Conservation (phyloP, 92 coral and sea anemone genomes). For the Meandrina meandrites region DNA sequence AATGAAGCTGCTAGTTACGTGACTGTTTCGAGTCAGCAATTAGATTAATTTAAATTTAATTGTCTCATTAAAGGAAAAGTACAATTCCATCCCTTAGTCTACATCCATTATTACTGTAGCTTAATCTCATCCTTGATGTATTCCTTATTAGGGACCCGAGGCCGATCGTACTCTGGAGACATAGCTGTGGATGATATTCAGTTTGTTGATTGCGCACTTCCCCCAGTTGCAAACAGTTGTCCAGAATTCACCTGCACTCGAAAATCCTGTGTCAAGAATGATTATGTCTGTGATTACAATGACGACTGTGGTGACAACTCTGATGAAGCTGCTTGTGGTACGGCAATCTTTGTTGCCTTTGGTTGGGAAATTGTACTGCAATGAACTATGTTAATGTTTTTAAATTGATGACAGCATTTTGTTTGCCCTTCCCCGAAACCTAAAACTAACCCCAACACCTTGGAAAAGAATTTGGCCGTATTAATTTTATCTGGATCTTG, state of each 20-base stretch:
- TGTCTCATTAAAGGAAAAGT: neutral
- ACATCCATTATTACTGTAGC: neutral
- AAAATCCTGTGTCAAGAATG: constrained; percentile 72
- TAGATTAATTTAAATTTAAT: too few relatives aligned
- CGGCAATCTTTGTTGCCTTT: constrained; percentile 7
- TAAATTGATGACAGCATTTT: neutral
- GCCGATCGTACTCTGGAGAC: constrained; percentile 81
- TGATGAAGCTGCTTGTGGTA: constrained; percentile 84
- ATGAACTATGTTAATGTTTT: neutral
- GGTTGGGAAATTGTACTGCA: neutral
- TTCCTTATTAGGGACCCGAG: constrained; percentile 73
- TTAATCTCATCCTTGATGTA: neutral
- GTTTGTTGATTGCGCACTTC: constrained; percentile 83
- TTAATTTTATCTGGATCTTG: too few relatives aligned
- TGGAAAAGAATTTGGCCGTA: too few relatives aligned
- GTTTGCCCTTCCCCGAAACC: too few relatives aligned
- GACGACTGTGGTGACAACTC: constrained; percentile 97
- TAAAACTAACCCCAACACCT: neutral
- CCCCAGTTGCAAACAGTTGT: constrained; percentile 57
- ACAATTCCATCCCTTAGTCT: neutral
- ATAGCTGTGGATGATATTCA: constrained; percentile 94
- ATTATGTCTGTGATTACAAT: constrained; percentile 84
- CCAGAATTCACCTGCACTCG: constrained; percentile 68
- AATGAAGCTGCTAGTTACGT: too few relatives aligned
- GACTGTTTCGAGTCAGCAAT: too few relatives aligned